phyloP scores from a whole-genome alignment of 2,113 vertebrate species.

The Ophiodon elongatus region DNA sequence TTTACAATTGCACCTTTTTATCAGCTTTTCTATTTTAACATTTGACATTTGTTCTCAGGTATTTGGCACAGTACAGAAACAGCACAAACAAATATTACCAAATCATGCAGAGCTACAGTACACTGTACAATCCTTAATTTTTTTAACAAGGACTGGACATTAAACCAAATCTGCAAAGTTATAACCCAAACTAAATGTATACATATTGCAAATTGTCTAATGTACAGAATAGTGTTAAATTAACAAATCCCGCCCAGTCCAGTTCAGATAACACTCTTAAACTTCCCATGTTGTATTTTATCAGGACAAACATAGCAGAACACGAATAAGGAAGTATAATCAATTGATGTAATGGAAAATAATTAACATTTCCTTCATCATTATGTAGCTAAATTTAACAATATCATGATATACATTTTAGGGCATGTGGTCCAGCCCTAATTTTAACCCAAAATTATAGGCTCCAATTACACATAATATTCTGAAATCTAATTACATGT shows the following conservation, averaged over 20 bases:
- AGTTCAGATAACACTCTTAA: neutral
- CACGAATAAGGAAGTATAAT: neutral
- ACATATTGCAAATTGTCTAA: neutral
- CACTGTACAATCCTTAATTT: neutral
- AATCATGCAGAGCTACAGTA: neutral
- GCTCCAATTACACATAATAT: neutral
- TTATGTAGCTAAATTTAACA: neutral
- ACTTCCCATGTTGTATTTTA: neutral
- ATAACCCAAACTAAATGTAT: neutral
- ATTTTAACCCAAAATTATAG: neutral
- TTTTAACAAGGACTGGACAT: neutral
- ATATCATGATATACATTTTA: neutral
- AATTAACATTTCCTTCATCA: slow-evolving; percentile 5
- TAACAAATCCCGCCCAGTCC: neutral
- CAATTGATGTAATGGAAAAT: neutral
- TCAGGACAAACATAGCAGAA: slow-evolving; percentile 9
- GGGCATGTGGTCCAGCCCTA: neutral
- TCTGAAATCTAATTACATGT: neutral
- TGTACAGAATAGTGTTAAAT: neutral
- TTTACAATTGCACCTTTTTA: slow-evolving; percentile 36
- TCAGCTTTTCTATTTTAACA: neutral
- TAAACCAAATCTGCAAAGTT: neutral
- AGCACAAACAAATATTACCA: slow-evolving; percentile 8
- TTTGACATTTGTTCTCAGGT: slow-evolving; percentile 7
- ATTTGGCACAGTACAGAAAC: slow-evolving; percentile 21